Conservation (phyloP, 2,797 vertebrate species). For the Oreortyx pictus region DNA sequence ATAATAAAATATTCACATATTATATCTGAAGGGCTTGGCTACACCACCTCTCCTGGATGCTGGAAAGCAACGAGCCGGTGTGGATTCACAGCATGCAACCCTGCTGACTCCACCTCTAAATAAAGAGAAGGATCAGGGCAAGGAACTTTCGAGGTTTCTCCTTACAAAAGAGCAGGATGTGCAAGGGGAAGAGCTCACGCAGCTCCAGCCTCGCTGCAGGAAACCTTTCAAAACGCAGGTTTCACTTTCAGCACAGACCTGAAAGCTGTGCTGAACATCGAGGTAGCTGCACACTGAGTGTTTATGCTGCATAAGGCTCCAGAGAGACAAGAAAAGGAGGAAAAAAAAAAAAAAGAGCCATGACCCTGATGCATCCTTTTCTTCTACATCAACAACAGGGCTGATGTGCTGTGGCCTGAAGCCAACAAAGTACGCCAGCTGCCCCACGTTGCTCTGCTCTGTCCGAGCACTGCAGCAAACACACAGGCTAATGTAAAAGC, state of each 20-base stretch:
- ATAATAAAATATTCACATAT: neutral
- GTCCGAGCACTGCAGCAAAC: slow-evolving; percentile 13
- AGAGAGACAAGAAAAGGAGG: slow-evolving; percentile 29
- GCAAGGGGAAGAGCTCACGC: slow-evolving; percentile 34
- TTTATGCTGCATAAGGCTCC: slow-evolving; percentile 19
- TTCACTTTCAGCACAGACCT: slow-evolving; percentile 51
- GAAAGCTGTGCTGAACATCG: fast-evolving
- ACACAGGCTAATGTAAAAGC: neutral
- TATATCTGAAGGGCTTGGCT: neutral
- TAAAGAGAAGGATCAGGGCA: neutral
- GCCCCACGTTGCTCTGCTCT: slow-evolving; percentile 34
- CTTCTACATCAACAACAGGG: slow-evolving; percentile 63
- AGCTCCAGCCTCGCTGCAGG: slow-evolving; percentile 8
- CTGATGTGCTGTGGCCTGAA: slow-evolving; percentile 9
- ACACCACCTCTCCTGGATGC: neutral
- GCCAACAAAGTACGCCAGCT: slow-evolving; percentile 65
- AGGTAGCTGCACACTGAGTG: fast-evolving
- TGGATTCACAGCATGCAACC: neutral
- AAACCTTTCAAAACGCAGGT: slow-evolving; percentile 62
- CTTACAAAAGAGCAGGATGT: slow-evolving; percentile 32
- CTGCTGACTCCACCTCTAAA: neutral
- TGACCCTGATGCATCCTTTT: slow-evolving; percentile 62
- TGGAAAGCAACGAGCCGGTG: neutral
- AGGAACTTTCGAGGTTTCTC: slow-evolving; percentile 47
- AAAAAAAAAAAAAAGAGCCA: neutral